Conservation (phyloP, 2,888 invertebrate species). For the Acleris cristana region DNA sequence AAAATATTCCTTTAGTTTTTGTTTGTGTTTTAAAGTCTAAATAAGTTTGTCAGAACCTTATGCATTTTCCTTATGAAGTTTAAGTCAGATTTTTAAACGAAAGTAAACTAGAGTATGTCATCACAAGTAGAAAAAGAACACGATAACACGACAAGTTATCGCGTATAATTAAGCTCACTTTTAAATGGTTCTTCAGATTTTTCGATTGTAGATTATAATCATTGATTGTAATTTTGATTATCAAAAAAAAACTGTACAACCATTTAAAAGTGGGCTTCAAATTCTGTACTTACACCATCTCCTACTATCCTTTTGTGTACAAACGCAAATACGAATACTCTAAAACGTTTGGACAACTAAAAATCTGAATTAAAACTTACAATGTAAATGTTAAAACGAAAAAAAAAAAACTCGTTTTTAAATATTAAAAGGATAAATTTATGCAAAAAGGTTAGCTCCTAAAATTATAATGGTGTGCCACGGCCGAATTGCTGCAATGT, state of each 20-base stretch:
- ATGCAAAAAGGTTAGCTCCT: constrained; percentile 5
- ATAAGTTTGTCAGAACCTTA: constrained; percentile 32
- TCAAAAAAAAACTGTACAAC: too few species aligned
- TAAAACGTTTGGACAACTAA: not conserved
- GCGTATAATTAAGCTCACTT: too few species aligned
- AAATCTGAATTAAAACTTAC: constrained; percentile 24
- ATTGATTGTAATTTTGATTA: too few species aligned
- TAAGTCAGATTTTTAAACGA: constrained; percentile 21
- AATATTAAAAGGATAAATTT: not conserved
- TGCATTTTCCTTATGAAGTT: constrained; percentile 22
- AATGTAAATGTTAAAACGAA: not conserved
- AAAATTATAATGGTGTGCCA: too few species aligned
- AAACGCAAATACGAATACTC: not conserved
- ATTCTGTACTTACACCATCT: too few species aligned
- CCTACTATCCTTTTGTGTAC: not conserved
- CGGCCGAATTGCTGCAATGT: too few species aligned
- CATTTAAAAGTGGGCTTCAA: too few species aligned
- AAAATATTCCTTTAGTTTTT: not conserved
- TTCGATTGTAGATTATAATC: too few species aligned
- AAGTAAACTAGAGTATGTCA: not conserved
- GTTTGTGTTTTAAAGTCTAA: not conserved
- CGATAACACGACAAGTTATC: too few species aligned
- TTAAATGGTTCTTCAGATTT: too few species aligned
- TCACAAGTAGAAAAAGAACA: not conserved
- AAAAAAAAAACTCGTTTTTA: constrained; percentile 7